Conservation (phyloP, 1,140 invertebrate genomes). For the Leptinotarsa undecemlineata region DNA sequence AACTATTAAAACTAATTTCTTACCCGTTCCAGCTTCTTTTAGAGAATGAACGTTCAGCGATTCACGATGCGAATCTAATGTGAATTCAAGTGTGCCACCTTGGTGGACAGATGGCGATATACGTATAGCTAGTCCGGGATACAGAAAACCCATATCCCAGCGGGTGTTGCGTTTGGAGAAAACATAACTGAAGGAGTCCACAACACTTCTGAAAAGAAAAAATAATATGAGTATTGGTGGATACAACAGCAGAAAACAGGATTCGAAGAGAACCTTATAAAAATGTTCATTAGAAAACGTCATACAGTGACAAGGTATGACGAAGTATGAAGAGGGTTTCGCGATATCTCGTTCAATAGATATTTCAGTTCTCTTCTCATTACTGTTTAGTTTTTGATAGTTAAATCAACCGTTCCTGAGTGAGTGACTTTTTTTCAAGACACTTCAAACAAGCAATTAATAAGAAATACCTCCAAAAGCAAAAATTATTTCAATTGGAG, state of each 20-base stretch:
- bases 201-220: constrained; percentile 56
- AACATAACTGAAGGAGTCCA: constrained; percentile 71
- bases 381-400: too few relatives aligned
- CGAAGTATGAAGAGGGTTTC: background rate
- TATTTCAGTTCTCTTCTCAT: too few relatives aligned
- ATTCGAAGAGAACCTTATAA: background rate
- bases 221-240: background rate
- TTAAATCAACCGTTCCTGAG: too few relatives aligned
- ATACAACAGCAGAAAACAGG: background rate
- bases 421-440: too few relatives aligned
- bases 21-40: constrained; percentile 59
- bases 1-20: background rate
- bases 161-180: constrained; percentile 71
- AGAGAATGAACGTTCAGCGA: constrained; percentile 54
- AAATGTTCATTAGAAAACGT: background rate
- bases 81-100: constrained; percentile 71
- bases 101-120: constrained; percentile 67
- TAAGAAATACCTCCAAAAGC: too few relatives aligned
- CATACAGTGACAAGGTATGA: background rate
- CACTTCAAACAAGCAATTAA: too few relatives aligned
- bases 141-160: constrained; percentile 70
- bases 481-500: too few relatives aligned
- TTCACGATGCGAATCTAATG: constrained; percentile 64
- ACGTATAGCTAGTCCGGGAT: constrained; percentile 71
- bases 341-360: background rate